These are phyloP conservation scores for Paracyclopina nana DNA, from an alignment of 1,140 invertebrate species.

Conservation along the genomic window DNA sequence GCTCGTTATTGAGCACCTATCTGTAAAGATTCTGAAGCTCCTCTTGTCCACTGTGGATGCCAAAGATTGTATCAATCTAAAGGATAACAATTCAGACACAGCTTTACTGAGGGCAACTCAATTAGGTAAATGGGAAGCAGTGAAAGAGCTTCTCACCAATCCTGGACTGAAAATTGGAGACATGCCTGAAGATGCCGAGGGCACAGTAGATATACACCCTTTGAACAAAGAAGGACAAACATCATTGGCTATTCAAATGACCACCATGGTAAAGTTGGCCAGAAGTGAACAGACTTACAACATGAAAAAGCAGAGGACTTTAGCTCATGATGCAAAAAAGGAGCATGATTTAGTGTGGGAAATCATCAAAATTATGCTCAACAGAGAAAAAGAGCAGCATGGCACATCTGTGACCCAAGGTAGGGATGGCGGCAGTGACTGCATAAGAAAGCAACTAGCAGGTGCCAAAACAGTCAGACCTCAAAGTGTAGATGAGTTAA, in stretches of 20 bases:
- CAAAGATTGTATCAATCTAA: background rate
- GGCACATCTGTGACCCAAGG: slow-evolving; percentile 25
- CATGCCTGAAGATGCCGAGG: background rate
- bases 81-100: background rate
- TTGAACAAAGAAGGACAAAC: background rate
- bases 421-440: slow-evolving; percentile 45
- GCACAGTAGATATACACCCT: background rate
- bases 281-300: background rate
- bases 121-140: background rate
- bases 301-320: slow-evolving; percentile 4
- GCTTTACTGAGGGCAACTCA: background rate
- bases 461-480: slow-evolving; percentile 21
- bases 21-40: background rate
- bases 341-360: slow-evolving; percentile 4
- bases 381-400: slow-evolving; percentile 18
- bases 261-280: background rate
- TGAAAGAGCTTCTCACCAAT: background rate
- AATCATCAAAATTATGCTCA: background rate
- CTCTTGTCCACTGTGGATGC: background rate
- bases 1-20: background rate
- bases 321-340: background rate
- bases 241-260: background rate
- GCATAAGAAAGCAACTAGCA: slow-evolving; percentile 41
- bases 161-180: background rate
- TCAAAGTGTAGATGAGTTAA: too few relatives aligned